Percentiles rank a stretch among this genome's conserved stretches.
phyloP scores from a whole-genome alignment of 2,113 vertebrate species.

The Sturnus vulgaris region DNA sequence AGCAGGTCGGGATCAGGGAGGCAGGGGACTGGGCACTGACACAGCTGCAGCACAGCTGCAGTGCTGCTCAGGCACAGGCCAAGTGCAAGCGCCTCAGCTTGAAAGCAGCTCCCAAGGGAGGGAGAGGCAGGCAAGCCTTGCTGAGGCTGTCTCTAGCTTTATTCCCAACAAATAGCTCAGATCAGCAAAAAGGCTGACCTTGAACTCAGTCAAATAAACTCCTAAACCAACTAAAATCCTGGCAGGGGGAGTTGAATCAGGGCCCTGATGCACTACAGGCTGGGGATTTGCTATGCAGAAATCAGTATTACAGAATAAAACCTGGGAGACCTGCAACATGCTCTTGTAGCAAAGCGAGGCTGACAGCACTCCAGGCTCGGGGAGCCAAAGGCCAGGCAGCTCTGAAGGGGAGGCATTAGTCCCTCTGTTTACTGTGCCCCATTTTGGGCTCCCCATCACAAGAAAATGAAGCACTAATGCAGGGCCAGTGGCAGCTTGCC shows the following conservation, averaged over 20 bases:
- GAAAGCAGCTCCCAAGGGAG: not conserved
- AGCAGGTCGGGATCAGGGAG: not conserved
- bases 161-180: not conserved
- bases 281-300: not conserved
- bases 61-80: not conserved
- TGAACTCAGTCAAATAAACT: not conserved
- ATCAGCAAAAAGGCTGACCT: constrained; percentile 8
- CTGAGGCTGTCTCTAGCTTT: not conserved
- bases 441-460: not conserved
- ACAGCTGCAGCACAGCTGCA: constrained; percentile 20
- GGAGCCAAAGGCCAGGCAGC: not conserved
- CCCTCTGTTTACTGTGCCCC: not conserved
- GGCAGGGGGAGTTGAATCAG: not conserved
- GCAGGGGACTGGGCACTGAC: not conserved
- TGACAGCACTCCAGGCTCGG: not conserved
- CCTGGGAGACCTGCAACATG: not conserved
- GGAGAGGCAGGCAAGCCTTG: not conserved
- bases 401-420: not conserved
- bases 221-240: not conserved
- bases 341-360: not conserved
- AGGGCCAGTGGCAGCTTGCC: not conserved
- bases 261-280: not conserved
- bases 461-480: not conserved
- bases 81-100: not conserved
- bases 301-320: not conserved